A percentile compares a stretch with the other conserved stretches of the same genome.
phyloP scores from a whole-genome alignment of 2,888 invertebrate genomes.

The Cosmia trapezina region DNA sequence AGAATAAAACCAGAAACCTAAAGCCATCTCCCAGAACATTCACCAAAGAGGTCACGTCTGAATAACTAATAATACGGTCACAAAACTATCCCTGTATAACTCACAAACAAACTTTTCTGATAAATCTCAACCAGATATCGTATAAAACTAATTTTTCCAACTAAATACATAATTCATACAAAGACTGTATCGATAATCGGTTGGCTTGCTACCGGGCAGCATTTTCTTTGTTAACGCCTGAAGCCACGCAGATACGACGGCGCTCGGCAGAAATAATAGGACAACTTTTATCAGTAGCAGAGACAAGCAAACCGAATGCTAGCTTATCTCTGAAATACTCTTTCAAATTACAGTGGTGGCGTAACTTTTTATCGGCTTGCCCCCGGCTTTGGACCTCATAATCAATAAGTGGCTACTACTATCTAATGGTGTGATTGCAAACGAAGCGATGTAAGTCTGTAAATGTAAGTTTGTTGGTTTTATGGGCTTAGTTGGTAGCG shows the following conservation, averaged over 20 bases:
- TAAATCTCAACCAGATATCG: constrained; percentile 65
- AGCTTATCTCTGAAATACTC: constrained; percentile 79
- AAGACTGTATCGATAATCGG: constrained; percentile 73
- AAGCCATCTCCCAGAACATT: constrained; percentile 38
- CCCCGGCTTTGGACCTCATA: constrained; percentile 73
- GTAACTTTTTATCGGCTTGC: constrained; percentile 84
- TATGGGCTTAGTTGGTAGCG: constrained; percentile 26
- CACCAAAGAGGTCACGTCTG: constrained; percentile 59
- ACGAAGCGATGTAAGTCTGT: constrained; percentile 50
- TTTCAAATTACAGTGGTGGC: constrained; percentile 79
- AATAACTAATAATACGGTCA: constrained; percentile 56
- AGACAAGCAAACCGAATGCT: constrained; percentile 76
- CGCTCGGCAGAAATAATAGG: constrained; percentile 80
- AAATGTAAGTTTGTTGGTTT: constrained; percentile 23
- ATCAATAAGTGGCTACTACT: constrained; percentile 76
- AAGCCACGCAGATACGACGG: constrained; percentile 64
- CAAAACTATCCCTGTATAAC: constrained; percentile 53
- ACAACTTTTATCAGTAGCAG: constrained; percentile 81
- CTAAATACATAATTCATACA: constrained; percentile 87
- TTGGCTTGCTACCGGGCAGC: constrained; percentile 63
- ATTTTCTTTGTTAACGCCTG: constrained; percentile 73
- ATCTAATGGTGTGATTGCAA: constrained; percentile 47
- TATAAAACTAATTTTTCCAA: constrained; percentile 75
- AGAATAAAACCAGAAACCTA: constrained; percentile 13
- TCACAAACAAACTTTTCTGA: constrained; percentile 64